These are phyloP conservation scores for Falcaria lacertinaria DNA, from an alignment of 2,888 invertebrate genomes.

Conservation along the genomic window DNA sequence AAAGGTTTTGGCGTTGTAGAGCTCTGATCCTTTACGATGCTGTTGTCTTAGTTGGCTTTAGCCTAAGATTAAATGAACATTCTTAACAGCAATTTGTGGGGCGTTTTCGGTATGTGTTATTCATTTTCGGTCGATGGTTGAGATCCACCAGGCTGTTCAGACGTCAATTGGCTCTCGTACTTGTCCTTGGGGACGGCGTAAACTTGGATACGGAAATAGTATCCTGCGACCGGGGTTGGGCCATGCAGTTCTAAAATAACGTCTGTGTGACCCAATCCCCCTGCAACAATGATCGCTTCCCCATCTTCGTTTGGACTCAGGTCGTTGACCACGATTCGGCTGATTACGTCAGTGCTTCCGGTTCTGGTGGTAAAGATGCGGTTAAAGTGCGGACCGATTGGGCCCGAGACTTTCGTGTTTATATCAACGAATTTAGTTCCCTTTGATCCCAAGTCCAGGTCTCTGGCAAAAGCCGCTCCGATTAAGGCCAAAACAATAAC, in stretches of 20 bases:
- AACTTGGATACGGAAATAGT: constrained; percentile 53
- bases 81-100: too few species aligned
- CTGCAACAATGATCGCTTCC: constrained; percentile 51
- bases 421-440: constrained; percentile 53
- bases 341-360: constrained; percentile 48
- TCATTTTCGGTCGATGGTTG: not conserved
- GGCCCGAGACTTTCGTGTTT: constrained; percentile 49
- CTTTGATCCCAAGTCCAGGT: constrained; percentile 40
- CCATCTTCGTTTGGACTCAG: constrained; percentile 60
- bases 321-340: constrained; percentile 49
- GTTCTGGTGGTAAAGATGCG: constrained; percentile 51
- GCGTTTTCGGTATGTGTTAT: too few species aligned
- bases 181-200: constrained; percentile 31
- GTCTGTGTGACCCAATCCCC: constrained; percentile 55
- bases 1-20: too few species aligned
- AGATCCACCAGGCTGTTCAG: not conserved
- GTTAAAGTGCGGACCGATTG: constrained; percentile 53
- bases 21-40: too few species aligned
- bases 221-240: constrained; percentile 60
- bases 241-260: constrained; percentile 63
- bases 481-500: constrained; percentile 32
- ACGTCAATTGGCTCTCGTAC: not conserved
- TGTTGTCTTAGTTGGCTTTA: too few species aligned
- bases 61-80: too few species aligned
- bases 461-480: constrained; percentile 37